Conservation (phyloP, 2,888 invertebrate genomes). For the Tipula unca region DNA sequence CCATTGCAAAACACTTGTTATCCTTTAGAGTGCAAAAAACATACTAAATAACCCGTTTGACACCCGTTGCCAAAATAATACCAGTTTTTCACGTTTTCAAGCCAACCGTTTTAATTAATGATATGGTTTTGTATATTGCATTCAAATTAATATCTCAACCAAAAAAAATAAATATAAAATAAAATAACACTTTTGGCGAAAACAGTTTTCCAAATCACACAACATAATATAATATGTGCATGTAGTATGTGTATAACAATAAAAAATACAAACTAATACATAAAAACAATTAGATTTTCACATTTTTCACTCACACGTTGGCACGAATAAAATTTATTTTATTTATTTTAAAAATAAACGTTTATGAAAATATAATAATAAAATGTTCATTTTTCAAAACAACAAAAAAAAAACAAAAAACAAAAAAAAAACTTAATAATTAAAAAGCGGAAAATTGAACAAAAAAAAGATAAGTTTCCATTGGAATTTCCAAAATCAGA, state of each 20-base stretch:
- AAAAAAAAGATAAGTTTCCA: neutral
- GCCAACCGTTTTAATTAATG: neutral
- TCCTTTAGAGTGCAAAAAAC: neutral
- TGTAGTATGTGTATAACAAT: too few species aligned
- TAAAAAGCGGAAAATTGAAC: neutral
- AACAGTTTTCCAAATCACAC: neutral
- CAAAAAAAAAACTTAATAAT: neutral
- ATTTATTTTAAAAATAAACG: neutral
- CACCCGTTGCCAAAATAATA: neutral
- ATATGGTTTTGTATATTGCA: neutral
- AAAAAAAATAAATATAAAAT: neutral
- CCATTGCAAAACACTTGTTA: neutral
- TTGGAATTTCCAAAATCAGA: conserved; percentile 8
- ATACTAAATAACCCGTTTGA: neutral
- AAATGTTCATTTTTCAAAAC: neutral
- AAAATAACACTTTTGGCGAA: neutral
- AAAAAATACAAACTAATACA: neutral
- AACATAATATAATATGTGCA: neutral
- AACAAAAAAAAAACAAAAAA: neutral
- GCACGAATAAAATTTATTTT: neutral
- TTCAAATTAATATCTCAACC: too few species aligned
- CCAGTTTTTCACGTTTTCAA: neutral
- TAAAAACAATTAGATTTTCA: neutral
- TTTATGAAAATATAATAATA: neutral
- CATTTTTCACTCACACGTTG: neutral